These are phyloP conservation scores for Hepsetus odoe DNA, from an alignment of 2,113 vertebrate species.

Conservation along the genomic window DNA sequence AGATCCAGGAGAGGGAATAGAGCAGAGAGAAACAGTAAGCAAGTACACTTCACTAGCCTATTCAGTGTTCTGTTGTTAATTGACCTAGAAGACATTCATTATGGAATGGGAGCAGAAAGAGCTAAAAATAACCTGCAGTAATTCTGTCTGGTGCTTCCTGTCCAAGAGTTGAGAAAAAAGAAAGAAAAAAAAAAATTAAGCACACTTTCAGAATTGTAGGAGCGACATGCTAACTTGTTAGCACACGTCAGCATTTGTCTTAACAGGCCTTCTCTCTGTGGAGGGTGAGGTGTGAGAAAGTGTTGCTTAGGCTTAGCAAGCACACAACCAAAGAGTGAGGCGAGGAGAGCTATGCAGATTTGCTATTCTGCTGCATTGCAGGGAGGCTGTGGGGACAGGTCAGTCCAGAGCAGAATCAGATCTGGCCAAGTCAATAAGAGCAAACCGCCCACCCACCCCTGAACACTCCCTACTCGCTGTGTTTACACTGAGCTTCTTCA, in stretches of 20 bases:
- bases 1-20: neutral
- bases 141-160: slow-evolving; percentile 2
- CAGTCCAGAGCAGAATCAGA: slow-evolving; percentile 29
- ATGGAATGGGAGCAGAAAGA: slow-evolving; percentile 32
- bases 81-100: slow-evolving; percentile 46
- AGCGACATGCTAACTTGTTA: neutral
- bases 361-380: slow-evolving; percentile 65
- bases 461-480: slow-evolving; percentile 23
- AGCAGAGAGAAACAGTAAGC: slow-evolving; percentile 14
- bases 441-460: slow-evolving; percentile 48
- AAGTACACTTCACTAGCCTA: slow-evolving; percentile 12
- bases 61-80: slow-evolving; percentile 42
- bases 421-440: slow-evolving; percentile 60
- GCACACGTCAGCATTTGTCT: slow-evolving; percentile 17
- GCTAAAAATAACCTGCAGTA: slow-evolving; percentile 41
- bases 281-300: neutral
- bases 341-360: slow-evolving; percentile 54
- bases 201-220: slow-evolving; percentile 8
- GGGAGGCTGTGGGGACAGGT: slow-evolving; percentile 46
- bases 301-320: neutral
- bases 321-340: neutral
- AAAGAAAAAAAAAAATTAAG: slow-evolving; percentile 34
- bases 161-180: slow-evolving; percentile 32
- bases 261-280: neutral
- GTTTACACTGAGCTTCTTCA: slow-evolving; percentile 70